These are phyloP conservation scores for Tethya wilhelma DNA, from an alignment of 37 sponge, comb jelly and placozoan genomes.

Conservation along the genomic window DNA sequence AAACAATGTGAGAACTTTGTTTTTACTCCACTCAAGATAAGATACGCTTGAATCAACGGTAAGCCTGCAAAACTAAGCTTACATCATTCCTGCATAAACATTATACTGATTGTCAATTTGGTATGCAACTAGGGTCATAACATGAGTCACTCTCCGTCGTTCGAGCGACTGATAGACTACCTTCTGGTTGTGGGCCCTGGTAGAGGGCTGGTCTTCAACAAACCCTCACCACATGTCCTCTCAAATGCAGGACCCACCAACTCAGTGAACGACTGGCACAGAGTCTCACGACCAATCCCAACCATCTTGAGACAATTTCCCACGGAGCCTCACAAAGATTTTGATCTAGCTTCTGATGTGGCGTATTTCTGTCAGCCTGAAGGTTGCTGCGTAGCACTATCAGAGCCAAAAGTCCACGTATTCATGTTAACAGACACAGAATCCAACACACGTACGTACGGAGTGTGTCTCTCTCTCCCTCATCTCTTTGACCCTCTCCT, in stretches of 20 bases:
- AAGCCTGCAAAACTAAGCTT: too few relatives aligned
- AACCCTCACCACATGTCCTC: neutral
- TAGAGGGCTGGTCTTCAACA: neutral
- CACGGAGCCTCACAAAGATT: constrained; percentile 11
- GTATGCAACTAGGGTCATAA: too few relatives aligned
- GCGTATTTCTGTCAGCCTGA: constrained; percentile 81
- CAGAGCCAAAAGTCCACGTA: constrained; percentile 36
- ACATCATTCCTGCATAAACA: too few relatives aligned
- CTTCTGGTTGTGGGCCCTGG: constrained; percentile 58
- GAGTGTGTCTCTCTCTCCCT: constrained; percentile 67
- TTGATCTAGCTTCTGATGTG: constrained; percentile 44
- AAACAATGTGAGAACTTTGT: too few relatives aligned
- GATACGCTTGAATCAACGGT: too few relatives aligned
- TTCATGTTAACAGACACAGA: constrained; percentile 88
- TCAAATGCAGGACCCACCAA: neutral
- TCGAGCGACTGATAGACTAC: constrained; percentile 39
- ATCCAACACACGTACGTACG: constrained; percentile 59
- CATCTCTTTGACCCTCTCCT: constrained; percentile 31
- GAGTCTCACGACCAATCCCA: constrained; percentile 18
- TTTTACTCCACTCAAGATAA: too few relatives aligned
- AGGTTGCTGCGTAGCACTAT: constrained; percentile 7
- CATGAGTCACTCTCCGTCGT: too few relatives aligned
- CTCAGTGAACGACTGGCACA: constrained; percentile 19
- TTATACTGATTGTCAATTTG: too few relatives aligned
- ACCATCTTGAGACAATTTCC: constrained; percentile 56